Evolutionary conservation across 1,140 invertebrate species (phyloP), one percentile per base, ranked within the genome.

Genomic region (Penaeus indicus): DNA sequence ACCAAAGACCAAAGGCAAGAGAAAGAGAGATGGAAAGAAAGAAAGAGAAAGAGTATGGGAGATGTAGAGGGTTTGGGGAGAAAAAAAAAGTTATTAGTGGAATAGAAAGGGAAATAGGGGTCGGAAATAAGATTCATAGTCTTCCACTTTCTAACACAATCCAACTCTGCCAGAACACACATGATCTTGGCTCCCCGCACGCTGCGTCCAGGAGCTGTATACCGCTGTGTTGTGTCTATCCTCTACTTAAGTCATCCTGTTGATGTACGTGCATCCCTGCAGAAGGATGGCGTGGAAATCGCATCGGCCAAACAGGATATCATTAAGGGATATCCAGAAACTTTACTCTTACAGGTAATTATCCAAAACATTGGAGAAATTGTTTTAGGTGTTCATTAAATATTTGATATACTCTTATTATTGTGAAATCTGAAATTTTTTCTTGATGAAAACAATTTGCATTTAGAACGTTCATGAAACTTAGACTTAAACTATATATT

Each of bases 191-290:
- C 93, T 13, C 92, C 93, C 5, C 89, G 91, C 22, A 91, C 92
- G 10, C 91, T 93, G n/a, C 91, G 92, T 47, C 93, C 93, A 10
- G 91, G 92, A 21, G 92, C 92, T 27, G 90, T 93, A 63, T 93
- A 93, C 88, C 90, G 91, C 77, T 92, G 92, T 19, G 90, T 92
- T 32, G 92, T 93, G 1, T 91, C 91, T 27, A 89, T 93, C 32
- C 79, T 92, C 18, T 64, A 91, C 27, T 84, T 91, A 21, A 77
- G 79, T 75, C 89, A 89, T 79, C 91, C 90, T n/a, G 85, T 93
- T 21, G 80, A 91, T n/a, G 91, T 93, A 0, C 86, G 92, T 16
- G 90, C 93, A 3, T 92, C 92, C 8, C 82, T 93, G 0, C 91
- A 92, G 61, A 91, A 92, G 85, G 92, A 93, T 91, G 92, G 92